These are phyloP conservation scores for Champsocephalus gunnari DNA, from an alignment of 2,797 vertebrate genomes.

Conservation along the genomic window DNA sequence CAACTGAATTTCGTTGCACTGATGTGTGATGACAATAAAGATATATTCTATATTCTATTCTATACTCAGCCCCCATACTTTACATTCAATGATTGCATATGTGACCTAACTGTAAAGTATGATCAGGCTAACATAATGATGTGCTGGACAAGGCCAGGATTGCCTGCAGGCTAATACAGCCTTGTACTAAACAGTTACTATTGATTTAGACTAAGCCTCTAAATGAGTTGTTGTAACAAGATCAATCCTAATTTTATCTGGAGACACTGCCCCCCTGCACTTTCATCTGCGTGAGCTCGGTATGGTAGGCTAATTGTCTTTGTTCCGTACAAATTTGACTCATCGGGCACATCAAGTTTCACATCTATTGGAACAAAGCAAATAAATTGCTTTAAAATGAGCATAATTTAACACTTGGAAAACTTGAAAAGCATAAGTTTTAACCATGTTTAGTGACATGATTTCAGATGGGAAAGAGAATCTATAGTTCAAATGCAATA, in stretches of 20 bases:
- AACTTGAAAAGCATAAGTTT: not conserved
- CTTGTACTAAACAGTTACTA: constrained; percentile 74
- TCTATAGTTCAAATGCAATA: not conserved
- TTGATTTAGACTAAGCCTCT: constrained; percentile 76
- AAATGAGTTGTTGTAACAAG: constrained; percentile 75
- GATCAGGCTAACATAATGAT: constrained; percentile 51
- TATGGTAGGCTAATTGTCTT: constrained; percentile 35
- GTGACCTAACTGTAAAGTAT: constrained; percentile 44
- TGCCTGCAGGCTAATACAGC: constrained; percentile 66
- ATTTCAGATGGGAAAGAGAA: not conserved
- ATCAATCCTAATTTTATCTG: constrained; percentile 77
- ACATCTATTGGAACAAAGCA: constrained; percentile 4
- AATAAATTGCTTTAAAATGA: not conserved
- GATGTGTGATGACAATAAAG: too few species aligned
- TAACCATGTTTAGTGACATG: constrained; percentile 11
- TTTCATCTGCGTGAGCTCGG: constrained; percentile 12
- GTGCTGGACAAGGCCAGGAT: constrained; percentile 51
- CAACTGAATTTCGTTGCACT: too few species aligned
- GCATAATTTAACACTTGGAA: not conserved
- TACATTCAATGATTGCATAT: constrained; percentile 40
- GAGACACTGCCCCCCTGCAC: constrained; percentile 36
- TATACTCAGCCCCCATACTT: constrained; percentile 12
- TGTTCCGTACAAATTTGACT: constrained; percentile 32
- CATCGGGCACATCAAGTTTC: not conserved
- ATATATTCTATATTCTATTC: not conserved